Evolutionary conservation across 2,797 vertebrate genomes (phyloP).

Genomic region (Xerus rutilus): DNA sequence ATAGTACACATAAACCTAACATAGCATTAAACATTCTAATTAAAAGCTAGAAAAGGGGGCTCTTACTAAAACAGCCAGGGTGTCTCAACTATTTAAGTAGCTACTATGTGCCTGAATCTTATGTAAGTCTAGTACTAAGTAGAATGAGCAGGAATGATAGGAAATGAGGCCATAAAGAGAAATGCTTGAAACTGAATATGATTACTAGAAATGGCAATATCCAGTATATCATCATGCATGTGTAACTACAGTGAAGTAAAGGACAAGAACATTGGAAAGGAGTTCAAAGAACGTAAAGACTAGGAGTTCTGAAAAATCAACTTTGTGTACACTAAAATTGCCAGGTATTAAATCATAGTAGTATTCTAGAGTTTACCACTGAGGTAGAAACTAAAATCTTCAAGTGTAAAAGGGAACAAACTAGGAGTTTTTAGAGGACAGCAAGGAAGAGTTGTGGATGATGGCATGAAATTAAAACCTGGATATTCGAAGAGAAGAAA

Average conservation of each 20-base stretch:
- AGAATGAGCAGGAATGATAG: neutral
- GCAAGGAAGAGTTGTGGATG: neutral
- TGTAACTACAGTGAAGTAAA: neutral
- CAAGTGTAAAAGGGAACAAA: neutral
- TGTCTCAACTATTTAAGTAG: neutral
- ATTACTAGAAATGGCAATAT: neutral
- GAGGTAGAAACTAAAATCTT: neutral
- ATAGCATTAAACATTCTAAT: neutral
- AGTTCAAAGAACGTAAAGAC: slow-evolving; percentile 25
- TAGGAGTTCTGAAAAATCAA: neutral
- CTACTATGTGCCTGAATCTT: neutral
- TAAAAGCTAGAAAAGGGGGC: neutral
- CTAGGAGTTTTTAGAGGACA: neutral
- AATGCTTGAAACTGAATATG: slow-evolving; percentile 8
- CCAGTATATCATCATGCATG: neutral
- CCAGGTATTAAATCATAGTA: neutral
- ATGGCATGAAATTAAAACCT: slow-evolving; percentile 13
- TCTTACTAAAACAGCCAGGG: neutral
- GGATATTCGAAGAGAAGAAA: neutral
- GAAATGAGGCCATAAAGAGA: neutral
- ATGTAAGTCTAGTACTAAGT: neutral
- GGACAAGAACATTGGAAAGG: neutral
- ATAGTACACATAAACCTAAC: neutral
- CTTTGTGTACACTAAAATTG: neutral
- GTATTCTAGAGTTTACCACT: neutral